These are phyloP conservation scores for Apeira syringaria DNA, from an alignment of 2,888 invertebrate genomes.

Conservation along the genomic window DNA sequence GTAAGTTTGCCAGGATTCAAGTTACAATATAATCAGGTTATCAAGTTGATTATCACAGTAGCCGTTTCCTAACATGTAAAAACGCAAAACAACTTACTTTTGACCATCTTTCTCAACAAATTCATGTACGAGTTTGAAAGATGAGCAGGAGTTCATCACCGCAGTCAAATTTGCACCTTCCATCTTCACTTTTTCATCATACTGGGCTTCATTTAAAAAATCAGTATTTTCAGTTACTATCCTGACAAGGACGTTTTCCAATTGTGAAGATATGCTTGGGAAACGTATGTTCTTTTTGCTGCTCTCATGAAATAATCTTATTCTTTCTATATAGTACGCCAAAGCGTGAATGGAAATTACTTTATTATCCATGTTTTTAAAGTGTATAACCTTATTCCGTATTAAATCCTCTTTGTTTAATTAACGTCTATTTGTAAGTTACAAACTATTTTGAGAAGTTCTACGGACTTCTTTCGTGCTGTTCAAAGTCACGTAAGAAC, in stretches of 20 bases:
- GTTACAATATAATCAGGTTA: too few species aligned
- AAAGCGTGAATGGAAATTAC: not conserved
- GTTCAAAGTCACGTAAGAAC: too few species aligned
- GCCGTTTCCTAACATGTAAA: too few species aligned
- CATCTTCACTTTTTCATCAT: conserved; percentile 21
- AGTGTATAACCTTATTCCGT: too few species aligned
- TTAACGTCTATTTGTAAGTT: too few species aligned
- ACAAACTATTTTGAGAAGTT: too few species aligned
- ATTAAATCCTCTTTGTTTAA: too few species aligned
- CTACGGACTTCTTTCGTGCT: too few species aligned
- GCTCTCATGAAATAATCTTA: conserved; percentile 35
- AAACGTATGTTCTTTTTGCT: conserved; percentile 32
- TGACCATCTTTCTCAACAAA: conserved; percentile 24
- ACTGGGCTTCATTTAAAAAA: conserved; percentile 24
- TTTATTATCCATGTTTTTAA: not conserved
- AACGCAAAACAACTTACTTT: conserved; percentile 34
- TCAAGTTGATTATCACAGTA: too few species aligned
- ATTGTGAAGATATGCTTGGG: conserved; percentile 20
- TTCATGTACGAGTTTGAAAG: conserved; percentile 21
- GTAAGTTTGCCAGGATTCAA: too few species aligned
- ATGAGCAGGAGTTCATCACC: conserved; percentile 15
- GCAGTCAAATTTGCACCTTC: conserved; percentile 30
- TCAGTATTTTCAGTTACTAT: conserved; percentile 29
- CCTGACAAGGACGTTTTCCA: conserved; percentile 36
- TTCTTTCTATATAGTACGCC: conserved; percentile 28